Base-by-base conservation (phyloP, 2,888 invertebrate species). In the Hirtodrosophila cameraria region DNA sequence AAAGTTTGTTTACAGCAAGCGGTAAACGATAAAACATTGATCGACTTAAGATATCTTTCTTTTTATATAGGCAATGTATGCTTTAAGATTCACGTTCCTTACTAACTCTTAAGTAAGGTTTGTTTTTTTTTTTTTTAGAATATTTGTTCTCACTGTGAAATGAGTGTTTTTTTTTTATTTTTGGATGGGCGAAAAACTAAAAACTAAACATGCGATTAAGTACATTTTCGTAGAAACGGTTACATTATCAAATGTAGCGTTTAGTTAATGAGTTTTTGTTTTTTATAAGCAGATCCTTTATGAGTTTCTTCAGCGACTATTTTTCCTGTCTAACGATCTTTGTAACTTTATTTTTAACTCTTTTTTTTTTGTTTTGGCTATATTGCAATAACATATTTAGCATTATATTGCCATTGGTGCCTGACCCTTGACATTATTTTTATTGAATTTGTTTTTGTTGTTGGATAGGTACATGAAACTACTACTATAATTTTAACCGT, bases 141-240 rank as follows among this genome's bases (percentile, higher is more conserved):
- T 68, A 68, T 62, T 18, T n/a, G 20, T 38, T 43, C 49, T 52
- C 43, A 52, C 39, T 28, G 27, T 39, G 13, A 38, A 39, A 25
- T 42, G 12, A 46, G 13, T n/a, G n/a, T n/a, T n/a, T n/a, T n/a
- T n/a, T n/a, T n/a, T n/a, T n/a, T n/a, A n/a, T n/a, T n/a, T 12
- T 38, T n/a, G 20, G 33, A 27, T 43, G 38, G 9, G 38, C 35
- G 48, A 48, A 31, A 31, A 31, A 31, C 46, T 54, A 54, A 66
- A 55, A 66, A 55, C 54, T 54, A 57, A 67, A 58, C 50, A 45
- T 54, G 70, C 58, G 50, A 36, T 71, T 71, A 71, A 71, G 71
- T 71, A 71, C 71, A 67, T 59, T 65, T 58, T n/a, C n/a, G 28
- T 27, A 18, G 52, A 58, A n/a, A 28, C 41, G 50, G 13, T 46